Evolutionary conservation across 2,888 invertebrate species (phyloP).

Genomic region (Halocaridina rubra): DNA sequence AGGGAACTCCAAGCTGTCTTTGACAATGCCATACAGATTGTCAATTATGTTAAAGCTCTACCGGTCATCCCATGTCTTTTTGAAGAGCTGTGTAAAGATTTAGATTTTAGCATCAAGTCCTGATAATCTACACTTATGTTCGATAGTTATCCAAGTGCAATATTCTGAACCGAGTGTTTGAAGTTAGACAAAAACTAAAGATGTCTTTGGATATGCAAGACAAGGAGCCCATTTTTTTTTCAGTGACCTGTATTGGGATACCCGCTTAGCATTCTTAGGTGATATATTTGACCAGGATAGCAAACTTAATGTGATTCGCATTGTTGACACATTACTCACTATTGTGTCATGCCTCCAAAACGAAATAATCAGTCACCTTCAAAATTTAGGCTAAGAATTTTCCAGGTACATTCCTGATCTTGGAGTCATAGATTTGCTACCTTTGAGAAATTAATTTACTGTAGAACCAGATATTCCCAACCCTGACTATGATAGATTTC

Average conservation of each 20-base stretch:
- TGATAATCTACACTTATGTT: neutral
- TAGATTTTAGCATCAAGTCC: neutral
- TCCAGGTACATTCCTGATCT: neutral
- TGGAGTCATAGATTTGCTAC: neutral
- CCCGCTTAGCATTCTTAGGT: neutral
- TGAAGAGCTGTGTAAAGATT: neutral
- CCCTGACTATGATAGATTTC: neutral
- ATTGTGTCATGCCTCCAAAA: neutral
- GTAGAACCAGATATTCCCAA: neutral
- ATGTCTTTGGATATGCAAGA: neutral
- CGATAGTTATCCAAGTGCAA: neutral
- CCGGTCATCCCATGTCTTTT: neutral
- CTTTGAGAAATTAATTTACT: neutral
- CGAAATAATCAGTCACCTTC: neutral
- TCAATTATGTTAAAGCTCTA: neutral
- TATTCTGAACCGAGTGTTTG: neutral
- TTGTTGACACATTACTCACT: neutral
- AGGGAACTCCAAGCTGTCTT: neutral
- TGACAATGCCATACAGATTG: neutral
- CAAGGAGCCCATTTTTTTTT: neutral
- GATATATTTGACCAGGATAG: neutral
- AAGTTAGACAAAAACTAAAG: neutral
- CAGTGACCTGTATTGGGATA: neutral
- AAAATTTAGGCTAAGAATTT: neutral
- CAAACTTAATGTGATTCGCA: neutral